Evolutionary conservation across 2,113 vertebrate genomes (phyloP).

Genomic region (Rhea pennata): DNA sequence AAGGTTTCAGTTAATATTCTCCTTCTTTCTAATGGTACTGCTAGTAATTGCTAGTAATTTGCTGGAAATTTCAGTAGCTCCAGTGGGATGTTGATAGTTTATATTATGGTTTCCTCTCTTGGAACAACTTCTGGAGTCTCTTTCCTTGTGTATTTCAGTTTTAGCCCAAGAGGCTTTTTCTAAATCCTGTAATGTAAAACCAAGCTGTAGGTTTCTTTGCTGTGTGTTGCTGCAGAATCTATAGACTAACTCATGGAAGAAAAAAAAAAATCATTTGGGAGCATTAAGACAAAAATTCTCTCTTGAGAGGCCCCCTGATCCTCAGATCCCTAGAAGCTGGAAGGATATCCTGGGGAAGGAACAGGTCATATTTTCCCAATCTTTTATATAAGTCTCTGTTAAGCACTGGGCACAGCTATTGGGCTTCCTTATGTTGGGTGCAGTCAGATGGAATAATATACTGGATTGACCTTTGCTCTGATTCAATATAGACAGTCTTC

Average conservation of each 20-base stretch:
- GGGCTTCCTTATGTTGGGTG: background rate
- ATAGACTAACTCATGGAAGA: background rate
- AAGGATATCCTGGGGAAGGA: rapidly evolving
- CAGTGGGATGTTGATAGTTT: background rate
- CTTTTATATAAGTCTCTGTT: no score
- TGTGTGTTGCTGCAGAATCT: background rate
- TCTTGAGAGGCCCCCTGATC: background rate
- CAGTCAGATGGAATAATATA: background rate
- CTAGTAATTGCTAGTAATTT: background rate
- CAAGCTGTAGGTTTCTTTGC: background rate
- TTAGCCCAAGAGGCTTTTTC: background rate
- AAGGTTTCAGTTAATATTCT: background rate
- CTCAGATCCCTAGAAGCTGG: background rate
- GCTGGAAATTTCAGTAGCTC: background rate
- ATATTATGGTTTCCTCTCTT: background rate
- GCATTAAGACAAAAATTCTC: background rate
- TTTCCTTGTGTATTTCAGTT: background rate
- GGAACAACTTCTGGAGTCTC: background rate
- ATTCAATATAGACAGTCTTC: background rate
- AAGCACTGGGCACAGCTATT: background rate
- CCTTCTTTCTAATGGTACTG: background rate
- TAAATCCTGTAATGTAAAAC: background rate
- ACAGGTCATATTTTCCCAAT: background rate
- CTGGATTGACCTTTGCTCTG: background rate
- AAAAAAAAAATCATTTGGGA: background rate